These are phyloP conservation scores for Patagioenas fasciata DNA, from an alignment of 2,113 vertebrate species.

Conservation along the genomic window DNA sequence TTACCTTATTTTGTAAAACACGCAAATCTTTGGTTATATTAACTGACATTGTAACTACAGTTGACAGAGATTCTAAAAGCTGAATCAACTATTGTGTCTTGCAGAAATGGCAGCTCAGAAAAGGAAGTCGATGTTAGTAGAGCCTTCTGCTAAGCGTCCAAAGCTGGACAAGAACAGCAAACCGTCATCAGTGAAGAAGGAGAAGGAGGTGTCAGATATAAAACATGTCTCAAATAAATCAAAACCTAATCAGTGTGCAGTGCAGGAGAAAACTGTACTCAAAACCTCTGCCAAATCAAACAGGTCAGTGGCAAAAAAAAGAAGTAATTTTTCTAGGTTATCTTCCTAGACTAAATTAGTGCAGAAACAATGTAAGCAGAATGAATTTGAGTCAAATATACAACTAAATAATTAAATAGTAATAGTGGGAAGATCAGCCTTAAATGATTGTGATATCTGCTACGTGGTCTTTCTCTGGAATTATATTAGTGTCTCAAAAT, in stretches of 20 bases:
- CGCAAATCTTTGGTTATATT: not conserved
- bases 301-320: conserved; percentile 66
- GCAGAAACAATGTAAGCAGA: conserved; percentile 17
- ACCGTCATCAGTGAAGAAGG: conserved; percentile 50
- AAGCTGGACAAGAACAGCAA: conserved; percentile 74
- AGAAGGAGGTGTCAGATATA: conserved; percentile 66
- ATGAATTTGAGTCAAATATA: conserved; percentile 48
- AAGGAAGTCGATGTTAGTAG: conserved; percentile 72
- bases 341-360: conserved; percentile 7
- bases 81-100: conserved; percentile 61
- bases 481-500: not conserved
- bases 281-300: conserved; percentile 70
- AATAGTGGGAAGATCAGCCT: not conserved
- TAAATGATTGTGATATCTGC: not conserved
- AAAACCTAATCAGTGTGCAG: conserved; percentile 40
- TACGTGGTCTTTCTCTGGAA: conserved; percentile 23
- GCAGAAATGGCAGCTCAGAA: conserved; percentile 82
- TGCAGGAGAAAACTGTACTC: conserved; percentile 70
- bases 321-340: not conserved
- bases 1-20: not conserved
- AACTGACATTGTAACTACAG: not conserved
- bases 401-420: not conserved
- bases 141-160: conserved; percentile 74
- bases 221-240: conserved; percentile 76
- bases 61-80: not conserved